These are phyloP conservation scores for Callocephalon fimbriatum DNA, from an alignment of 2,113 vertebrate genomes.

Conservation along the genomic window DNA sequence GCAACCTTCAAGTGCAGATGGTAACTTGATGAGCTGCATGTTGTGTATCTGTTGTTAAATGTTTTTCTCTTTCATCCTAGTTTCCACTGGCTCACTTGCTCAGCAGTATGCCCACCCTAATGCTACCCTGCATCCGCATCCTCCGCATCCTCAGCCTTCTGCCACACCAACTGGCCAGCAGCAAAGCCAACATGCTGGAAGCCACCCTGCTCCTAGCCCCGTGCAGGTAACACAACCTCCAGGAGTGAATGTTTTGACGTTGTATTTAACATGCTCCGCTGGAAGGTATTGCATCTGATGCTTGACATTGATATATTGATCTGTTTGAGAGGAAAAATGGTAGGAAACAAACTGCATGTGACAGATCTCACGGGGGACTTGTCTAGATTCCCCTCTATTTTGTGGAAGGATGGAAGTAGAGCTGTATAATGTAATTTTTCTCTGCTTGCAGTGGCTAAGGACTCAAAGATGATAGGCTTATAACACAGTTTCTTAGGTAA, in stretches of 20 bases:
- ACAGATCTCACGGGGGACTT: background rate
- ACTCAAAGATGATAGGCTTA: background rate
- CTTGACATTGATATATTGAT: fast-evolving
- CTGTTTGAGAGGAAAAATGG: background rate
- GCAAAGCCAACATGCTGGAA: conserved; percentile 91
- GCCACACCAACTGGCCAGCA: conserved; percentile 96
- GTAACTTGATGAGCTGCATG: background rate
- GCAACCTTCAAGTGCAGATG: background rate
- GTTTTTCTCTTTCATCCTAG: conserved; percentile 74
- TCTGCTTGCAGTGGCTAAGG: background rate
- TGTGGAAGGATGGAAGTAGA: background rate
- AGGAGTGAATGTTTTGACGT: background rate
- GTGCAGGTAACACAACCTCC: conserved; percentile 81
- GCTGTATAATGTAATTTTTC: background rate
- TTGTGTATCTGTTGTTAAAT: background rate
- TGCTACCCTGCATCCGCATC: conserved; percentile 91
- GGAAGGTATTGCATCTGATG: background rate
- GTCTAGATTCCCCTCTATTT: background rate
- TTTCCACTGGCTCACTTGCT: conserved; percentile 93
- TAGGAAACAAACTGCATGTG: background rate
- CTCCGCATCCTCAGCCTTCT: conserved; percentile 93
- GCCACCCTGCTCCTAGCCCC: conserved; percentile 94
- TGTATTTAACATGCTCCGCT: background rate
- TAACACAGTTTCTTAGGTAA: background rate
- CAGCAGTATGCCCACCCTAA: conserved; percentile 95